phyloP scores from a whole-genome alignment of 1,140 invertebrate species.

The Drosophila nikananu region DNA sequence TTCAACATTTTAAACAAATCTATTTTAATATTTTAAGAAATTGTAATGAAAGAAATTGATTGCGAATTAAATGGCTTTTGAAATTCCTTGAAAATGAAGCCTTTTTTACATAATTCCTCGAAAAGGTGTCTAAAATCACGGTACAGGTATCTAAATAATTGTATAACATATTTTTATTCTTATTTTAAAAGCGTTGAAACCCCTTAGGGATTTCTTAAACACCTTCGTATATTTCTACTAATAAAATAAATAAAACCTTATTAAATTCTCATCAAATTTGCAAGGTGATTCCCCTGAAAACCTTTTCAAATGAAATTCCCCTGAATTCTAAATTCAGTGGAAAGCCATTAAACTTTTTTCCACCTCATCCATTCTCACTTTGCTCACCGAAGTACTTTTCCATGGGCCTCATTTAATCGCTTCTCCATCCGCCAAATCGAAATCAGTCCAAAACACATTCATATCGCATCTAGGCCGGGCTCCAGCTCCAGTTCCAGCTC shows the following conservation, averaged over 20 bases:
- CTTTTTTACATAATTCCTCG: too few species aligned
- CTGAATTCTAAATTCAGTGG: slow-evolving; percentile 18
- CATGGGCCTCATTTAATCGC: slow-evolving; percentile 36
- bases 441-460: slow-evolving; percentile 40
- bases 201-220: rapidly evolving
- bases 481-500: not conserved
- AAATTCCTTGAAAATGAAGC: too few species aligned
- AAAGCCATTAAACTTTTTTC: slow-evolving; percentile 3
- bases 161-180: not conserved
- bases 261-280: not conserved
- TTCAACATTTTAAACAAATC: too few species aligned
- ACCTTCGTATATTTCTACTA: too few species aligned
- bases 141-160: not conserved
- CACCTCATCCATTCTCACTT: slow-evolving; percentile 15
- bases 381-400: slow-evolving; percentile 7
- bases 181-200: too few species aligned
- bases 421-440: slow-evolving; percentile 12
- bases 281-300: not conserved
- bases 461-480: slow-evolving; percentile 36
- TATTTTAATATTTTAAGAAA: too few species aligned
- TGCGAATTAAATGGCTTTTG: too few species aligned
- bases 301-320: slow-evolving; percentile 6
- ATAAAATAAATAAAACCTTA: not conserved
- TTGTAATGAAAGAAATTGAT: too few species aligned
- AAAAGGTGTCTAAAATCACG: too few species aligned